Evolutionary conservation across 2,113 vertebrate genomes (phyloP).

Genomic region (Sialia sialis): DNA sequence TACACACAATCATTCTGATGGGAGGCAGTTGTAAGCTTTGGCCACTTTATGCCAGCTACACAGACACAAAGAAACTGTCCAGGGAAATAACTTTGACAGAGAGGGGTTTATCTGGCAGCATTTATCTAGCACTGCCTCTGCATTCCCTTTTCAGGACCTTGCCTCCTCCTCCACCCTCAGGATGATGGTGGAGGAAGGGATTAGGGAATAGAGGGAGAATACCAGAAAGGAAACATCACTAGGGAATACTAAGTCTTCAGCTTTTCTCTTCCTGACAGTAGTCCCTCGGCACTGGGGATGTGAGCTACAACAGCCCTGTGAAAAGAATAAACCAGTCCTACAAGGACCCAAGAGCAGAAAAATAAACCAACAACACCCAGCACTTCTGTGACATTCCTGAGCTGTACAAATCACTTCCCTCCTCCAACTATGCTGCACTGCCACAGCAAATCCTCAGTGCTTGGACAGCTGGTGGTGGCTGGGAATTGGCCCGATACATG

Average conservation of each 20-base stretch:
- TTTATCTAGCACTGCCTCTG: constrained; percentile 40
- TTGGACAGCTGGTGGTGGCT: constrained; percentile 33
- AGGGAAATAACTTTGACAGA: constrained; percentile 62
- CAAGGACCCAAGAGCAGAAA: neutral
- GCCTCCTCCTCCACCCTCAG: constrained; percentile 42
- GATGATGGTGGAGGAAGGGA: constrained; percentile 41
- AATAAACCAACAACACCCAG: constrained; percentile 23
- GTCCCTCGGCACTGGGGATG: constrained; percentile 15
- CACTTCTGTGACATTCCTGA: constrained; percentile 26
- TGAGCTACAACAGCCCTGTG: neutral
- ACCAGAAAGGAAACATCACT: constrained; percentile 29
- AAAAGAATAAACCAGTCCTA: constrained; percentile 23
- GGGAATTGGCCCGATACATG: neutral
- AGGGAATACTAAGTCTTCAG: constrained; percentile 47
- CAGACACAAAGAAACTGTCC: constrained; percentile 50
- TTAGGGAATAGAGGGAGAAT: constrained; percentile 41
- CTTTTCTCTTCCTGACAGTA: constrained; percentile 43
- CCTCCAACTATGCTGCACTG: neutral
- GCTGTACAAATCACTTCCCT: constrained; percentile 8
- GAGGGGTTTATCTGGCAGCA: constrained; percentile 52
- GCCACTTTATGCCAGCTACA: constrained; percentile 49
- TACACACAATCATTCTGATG: neutral
- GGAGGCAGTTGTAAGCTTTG: constrained; percentile 40
- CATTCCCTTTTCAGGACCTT: constrained; percentile 43
- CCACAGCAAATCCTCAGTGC: neutral